phyloP scores from a whole-genome alignment of 2,113 vertebrate genomes.

The Propithecus coquereli region DNA sequence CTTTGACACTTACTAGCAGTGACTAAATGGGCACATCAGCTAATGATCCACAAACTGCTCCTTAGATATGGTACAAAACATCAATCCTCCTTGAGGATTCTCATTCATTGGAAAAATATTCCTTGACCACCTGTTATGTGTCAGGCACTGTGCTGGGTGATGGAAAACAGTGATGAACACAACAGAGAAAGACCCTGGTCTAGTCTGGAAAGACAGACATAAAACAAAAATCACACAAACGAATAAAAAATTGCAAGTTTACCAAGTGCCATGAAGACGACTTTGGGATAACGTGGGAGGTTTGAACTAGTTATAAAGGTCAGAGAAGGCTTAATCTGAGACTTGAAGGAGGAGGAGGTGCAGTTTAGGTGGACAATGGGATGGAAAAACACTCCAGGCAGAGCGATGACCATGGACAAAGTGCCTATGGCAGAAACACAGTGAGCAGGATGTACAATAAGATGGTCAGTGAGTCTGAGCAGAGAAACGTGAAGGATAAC shows the following conservation, averaged over 20 bases:
- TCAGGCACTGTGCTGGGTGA: neutral
- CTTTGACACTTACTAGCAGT: neutral
- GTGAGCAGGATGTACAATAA: neutral
- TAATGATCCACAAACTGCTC: neutral
- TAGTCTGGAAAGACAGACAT: neutral
- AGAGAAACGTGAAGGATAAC: neutral
- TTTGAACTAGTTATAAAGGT: neutral
- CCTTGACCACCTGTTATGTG: neutral
- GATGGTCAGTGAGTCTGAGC: neutral
- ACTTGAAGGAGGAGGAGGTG: neutral
- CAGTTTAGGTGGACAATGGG: neutral
- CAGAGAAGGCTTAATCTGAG: neutral
- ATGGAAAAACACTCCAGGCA: neutral
- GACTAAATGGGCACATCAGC: neutral
- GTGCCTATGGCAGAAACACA: neutral
- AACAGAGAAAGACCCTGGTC: neutral
- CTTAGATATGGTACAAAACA: neutral
- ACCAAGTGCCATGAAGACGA: neutral
- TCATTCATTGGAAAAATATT: neutral
- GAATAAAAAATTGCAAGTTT: neutral
- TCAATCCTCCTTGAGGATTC: neutral
- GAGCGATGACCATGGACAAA: neutral
- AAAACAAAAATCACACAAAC: neutral
- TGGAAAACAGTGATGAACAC: neutral
- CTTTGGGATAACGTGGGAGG: neutral